phyloP scores from a whole-genome alignment of 2,888 invertebrate genomes.

The Melanophora roralis region DNA sequence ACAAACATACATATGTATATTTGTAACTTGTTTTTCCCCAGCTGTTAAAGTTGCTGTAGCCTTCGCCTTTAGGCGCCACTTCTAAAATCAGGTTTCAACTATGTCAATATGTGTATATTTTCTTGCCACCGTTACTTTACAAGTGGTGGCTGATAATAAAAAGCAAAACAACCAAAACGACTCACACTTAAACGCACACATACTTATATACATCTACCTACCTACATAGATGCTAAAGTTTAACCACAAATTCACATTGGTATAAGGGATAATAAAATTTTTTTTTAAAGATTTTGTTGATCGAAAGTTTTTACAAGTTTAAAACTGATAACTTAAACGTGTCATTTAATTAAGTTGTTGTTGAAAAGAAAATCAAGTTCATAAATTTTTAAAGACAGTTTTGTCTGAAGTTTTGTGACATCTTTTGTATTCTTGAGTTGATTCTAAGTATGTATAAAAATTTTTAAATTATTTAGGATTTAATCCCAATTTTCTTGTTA shows the following conservation, averaged over 20 bases:
- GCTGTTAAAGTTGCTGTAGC: slow-evolving; percentile 49
- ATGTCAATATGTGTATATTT: slow-evolving; percentile 10
- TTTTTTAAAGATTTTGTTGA: background rate
- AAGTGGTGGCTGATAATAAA: slow-evolving; percentile 21
- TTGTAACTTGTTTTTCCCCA: slow-evolving; percentile 20
- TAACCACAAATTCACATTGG: slow-evolving; percentile 23
- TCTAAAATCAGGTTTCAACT: slow-evolving; percentile 47
- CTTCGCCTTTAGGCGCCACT: slow-evolving; percentile 58
- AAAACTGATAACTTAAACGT: background rate
- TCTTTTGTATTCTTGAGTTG: too few relatives aligned
- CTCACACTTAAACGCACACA: slow-evolving; percentile 13
- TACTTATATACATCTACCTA: background rate
- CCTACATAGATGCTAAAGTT: background rate
- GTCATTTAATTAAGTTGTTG: too few relatives aligned
- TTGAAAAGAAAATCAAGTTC: too few relatives aligned
- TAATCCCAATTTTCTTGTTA: too few relatives aligned
- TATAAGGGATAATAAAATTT: background rate
- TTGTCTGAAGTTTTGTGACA: too few relatives aligned
- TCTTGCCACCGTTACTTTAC: slow-evolving; percentile 26
- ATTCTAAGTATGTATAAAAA: too few relatives aligned
- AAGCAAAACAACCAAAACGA: background rate
- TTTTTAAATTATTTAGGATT: too few relatives aligned
- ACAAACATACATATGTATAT: background rate
- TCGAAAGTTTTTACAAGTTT: background rate
- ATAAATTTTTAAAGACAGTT: too few relatives aligned